Evolutionary conservation across 1,140 invertebrate species (phyloP), one percentile per base, ranked within the genome.

Genomic region (Hermetia illucens): DNA sequence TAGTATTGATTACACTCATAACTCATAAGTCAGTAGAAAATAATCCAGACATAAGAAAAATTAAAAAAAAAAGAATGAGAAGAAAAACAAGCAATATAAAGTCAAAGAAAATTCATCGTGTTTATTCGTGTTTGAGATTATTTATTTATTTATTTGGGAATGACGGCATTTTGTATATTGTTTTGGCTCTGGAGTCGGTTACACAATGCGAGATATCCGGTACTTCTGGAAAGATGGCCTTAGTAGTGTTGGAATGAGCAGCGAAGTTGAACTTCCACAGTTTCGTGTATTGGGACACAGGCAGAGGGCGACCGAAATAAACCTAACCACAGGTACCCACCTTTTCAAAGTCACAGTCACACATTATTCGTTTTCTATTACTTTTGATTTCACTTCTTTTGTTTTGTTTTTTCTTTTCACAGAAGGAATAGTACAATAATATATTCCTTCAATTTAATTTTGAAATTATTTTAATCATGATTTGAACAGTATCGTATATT

Each of bases 201-300:
- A 93, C 79, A 89, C 85, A 71, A 92, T 89, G 79, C 82, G 80
- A 71, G 90, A 95, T 78, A 94, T 95, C 72, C 79, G 82, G 65
- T 95, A 94, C 76, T 87, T 82, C 73, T 94, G 90, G 89, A 79
- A 81, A 68, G 76, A 80, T 68, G 82, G 84, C 63, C 70, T 75
- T 64, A 74, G 78, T 63, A 89, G 85, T 68, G 84, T 91, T 66
- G 82, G 82, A 64, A 85, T 91, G 72, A 81, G 82, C 71, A 79
- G 75, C 66, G 82, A 89, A 65, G 84, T 91, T 66, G 81, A 88
- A 72, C 74, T 92, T 55, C 86, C 86, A 53, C 90, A 95, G 71
- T 94, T 94, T 71, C 80, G 85, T 64, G 86, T 94, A 60, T 79
- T 89, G 65, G 86, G 86, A 62, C 84, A 90, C 70, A 79, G 80